Evolutionary conservation across 2,888 invertebrate species (phyloP).

Genomic region (Aplocera efformata): DNA sequence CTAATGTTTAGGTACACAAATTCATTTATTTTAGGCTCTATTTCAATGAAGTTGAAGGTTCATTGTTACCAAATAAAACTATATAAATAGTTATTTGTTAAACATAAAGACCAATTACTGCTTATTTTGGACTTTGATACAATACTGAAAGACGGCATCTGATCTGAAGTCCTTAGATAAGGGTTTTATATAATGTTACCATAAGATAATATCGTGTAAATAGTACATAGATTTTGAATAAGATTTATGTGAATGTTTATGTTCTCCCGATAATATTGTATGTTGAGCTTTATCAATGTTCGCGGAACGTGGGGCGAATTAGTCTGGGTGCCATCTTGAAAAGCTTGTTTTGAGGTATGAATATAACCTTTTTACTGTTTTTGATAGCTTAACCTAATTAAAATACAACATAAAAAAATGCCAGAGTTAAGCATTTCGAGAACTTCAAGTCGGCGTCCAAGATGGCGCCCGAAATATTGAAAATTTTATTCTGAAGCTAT

Average conservation of each 20-base stretch:
- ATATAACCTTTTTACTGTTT: too few species aligned
- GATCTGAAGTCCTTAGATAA: conserved; percentile 5
- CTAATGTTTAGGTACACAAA: conserved; percentile 1
- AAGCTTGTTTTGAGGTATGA: too few species aligned
- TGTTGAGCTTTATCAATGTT: conserved; percentile 68
- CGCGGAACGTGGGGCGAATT: conserved; percentile 51
- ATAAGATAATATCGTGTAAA: conserved; percentile 36
- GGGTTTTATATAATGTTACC: conserved; percentile 19
- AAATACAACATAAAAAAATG: too few species aligned
- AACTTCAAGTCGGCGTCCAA: too few species aligned
- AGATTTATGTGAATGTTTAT: conserved; percentile 32
- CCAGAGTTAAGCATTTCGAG: too few species aligned
- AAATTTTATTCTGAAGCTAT: too few species aligned
- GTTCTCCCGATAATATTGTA: conserved; percentile 43
- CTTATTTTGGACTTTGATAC: not conserved
- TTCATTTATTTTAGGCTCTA: not conserved
- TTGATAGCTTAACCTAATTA: too few species aligned
- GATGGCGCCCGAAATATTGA: too few species aligned
- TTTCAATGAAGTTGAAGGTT: conserved; percentile 1
- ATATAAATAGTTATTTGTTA: not conserved
- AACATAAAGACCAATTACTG: conserved; percentile 8
- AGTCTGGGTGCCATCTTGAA: too few species aligned
- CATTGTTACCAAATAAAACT: conserved; percentile 1
- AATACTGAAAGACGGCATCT: conserved; percentile 6
- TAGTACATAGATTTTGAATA: conserved; percentile 32